Base-by-base conservation (phyloP, 2,888 invertebrate species). In the Epicampocera succincta region DNA sequence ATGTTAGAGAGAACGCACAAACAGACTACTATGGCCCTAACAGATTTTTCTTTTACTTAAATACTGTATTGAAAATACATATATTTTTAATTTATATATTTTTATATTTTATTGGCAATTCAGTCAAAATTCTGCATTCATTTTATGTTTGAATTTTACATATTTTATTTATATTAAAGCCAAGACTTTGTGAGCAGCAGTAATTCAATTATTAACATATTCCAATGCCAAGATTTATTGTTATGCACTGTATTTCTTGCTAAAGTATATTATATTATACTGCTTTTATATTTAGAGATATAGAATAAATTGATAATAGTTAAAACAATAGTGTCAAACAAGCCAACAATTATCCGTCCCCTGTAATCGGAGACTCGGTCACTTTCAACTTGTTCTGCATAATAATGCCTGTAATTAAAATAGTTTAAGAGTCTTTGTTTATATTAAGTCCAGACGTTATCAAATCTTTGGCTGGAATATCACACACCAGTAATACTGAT, bases 401-500 rank as follows among this genome's bases (percentile, higher is more conserved):
- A 97, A 91, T 97, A 97, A 91, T 97, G 96, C 21, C 96, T 96
- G 71, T 96, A 96, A 91, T 95, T 97, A 89, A 98, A 92, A 91
- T 98, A 98, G 91, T 97, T 96, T 86, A 96, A 93, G 85, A 98
- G 93, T 83, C 96, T 94, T 87, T 87, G 93, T 93, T 87, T 94
- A 93, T 88, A 98, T 95, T 86, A 97, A 93, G 92, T 98, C 98
- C 88, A n/a, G n/a, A n/a, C n/a, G n/a, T n/a, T n/a, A n/a, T n/a
- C n/a, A n/a, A n/a, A n/a, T n/a, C n/a, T n/a, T n/a, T n/a, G n/a
- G n/a, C n/a, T n/a, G n/a, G n/a, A n/a, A n/a, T n/a, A n/a, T n/a
- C n/a, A n/a, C n/a, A n/a, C n/a, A n/a, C n/a, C n/a, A n/a, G n/a
- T n/a, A n/a, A n/a, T n/a, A n/a, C n/a, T n/a, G n/a, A n/a, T n/a